Base-by-base conservation (phyloP, 2,797 vertebrate genomes). In the Paratrypauchen microcephalus region DNA sequence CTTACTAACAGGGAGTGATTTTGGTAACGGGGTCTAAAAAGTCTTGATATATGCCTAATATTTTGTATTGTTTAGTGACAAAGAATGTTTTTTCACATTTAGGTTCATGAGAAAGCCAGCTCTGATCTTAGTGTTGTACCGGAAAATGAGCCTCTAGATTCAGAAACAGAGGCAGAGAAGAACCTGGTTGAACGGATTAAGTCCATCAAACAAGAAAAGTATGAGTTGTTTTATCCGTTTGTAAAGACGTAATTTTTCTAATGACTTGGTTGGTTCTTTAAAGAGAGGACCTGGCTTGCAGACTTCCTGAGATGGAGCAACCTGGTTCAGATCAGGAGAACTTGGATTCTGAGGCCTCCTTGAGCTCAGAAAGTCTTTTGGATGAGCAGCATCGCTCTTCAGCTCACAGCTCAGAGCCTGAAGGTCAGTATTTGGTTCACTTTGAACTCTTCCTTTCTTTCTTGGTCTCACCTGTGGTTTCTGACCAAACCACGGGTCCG, bases 181-280 rank as follows among this genome's bases (percentile, higher is more conserved):
- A 95, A 95, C 71, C 92, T 99, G 84, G 87, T 99, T 0, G 95
- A 97, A 41, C 94, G 94, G 55, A 96, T 99, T 75, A 95, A 97
- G 87, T 97, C 96, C 30, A 97, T 99, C 84, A 98, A 98, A 83
- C 95, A 98, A 85, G 96, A 99, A 72, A 99, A 98, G 98, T 97
- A 89, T 92, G 28, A 3, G 12, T 55, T 52, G 0, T 62, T 19
- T 63, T 23, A 57, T 55, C 3, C 54, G 0, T 50, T 73, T 19
- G 5, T 11, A 3, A 18, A 0, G 5, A 39, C 16, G 39, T 1
- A 1, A 36, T 32, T 19, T 36, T 2, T 66, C 36, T 70, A 16
- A 70, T 7, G 24, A 18, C 13, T n/a, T 60, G 8, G 13, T 68
- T 8, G 2, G 58, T 36, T 48, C 26, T 65, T 6, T 55, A 39